Evolutionary conservation across 2,113 vertebrate species (phyloP).

Genomic region (Polypterus senegalus): DNA sequence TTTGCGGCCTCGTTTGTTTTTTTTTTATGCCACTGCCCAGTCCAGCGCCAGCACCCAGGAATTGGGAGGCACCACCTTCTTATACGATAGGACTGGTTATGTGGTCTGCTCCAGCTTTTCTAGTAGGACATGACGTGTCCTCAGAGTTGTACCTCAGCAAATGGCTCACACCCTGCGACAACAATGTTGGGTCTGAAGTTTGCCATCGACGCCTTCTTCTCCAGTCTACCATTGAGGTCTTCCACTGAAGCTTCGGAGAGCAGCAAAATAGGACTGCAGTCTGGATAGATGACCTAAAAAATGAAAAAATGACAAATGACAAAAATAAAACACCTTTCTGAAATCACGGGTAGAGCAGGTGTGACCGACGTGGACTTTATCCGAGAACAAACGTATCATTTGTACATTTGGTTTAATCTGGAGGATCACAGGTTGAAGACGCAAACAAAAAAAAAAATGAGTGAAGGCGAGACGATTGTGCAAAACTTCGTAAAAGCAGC

Average conservation of each 20-base stretch:
- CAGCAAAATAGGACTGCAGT: constrained; percentile 60
- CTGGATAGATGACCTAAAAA: constrained; percentile 66
- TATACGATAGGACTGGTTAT: not conserved
- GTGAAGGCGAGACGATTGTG: no score
- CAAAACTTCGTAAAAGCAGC: no score
- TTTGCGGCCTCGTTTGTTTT: not conserved
- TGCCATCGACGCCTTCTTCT: constrained; percentile 53
- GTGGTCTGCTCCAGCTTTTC: not conserved
- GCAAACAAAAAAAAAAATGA: no score
- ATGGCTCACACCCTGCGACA: constrained; percentile 63
- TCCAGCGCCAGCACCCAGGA: not conserved
- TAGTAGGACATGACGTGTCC: not conserved
- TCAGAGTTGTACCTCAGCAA: constrained; percentile 62
- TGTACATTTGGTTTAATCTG: no score
- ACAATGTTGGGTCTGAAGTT: constrained; percentile 78
- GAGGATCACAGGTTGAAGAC: no score
- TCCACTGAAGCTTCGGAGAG: constrained; percentile 73
- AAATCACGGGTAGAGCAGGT: no score
- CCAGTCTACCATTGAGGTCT: constrained; percentile 61
- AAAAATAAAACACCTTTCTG: no score
- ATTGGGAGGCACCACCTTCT: not conserved
- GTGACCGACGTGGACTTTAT: no score
- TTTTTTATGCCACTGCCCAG: not conserved
- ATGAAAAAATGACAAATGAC: no score
- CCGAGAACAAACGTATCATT: no score